Evolutionary conservation across 1,140 invertebrate species (phyloP), one percentile per base, ranked within the genome.

Genomic region (Trissolcus basalis): DNA sequence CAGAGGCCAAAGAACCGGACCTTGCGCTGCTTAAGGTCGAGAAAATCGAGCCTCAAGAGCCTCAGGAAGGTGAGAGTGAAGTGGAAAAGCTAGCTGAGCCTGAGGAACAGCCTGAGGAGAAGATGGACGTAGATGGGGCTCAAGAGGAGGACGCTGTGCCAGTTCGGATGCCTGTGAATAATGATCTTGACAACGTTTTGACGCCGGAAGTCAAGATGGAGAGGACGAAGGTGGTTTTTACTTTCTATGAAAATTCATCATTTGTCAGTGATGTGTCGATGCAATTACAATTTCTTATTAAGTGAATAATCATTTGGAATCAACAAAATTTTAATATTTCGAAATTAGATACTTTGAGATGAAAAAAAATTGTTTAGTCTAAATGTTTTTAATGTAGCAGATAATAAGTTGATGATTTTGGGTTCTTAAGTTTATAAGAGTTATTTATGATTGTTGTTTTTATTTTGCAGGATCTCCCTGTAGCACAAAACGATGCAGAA

Each of bases 81-180:
- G 12, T 4, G 11, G 13, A 44, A 14, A 12, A 13, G 12, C 8
- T 2, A 39, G 9, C 9, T 7, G 43, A 50, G n/a, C 4, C 35
- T 16, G 13, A 54, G 10, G 33, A 43, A 49, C n/a, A 32, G 12
- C 13, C 45, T 14, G 32, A 12, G 15, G 55, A 61, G 10, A 14
- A 10, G 4, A 63, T 63, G 59, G 59, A 63, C 10, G 48, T 63
- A 14, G 59, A 63, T 12, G 47, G 4, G 13, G 33, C 3, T 35
- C 58, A 15, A 13, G 3, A 44, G 12, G n/a, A n/a, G n/a, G n/a
- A n/a, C n/a, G n/a, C n/a, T n/a, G n/a, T 13, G 43, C n/a, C 11
- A 44, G 11, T 13, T 12, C 43, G 13, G 11, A 7, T 9, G 11
- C 1, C 45, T 16, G n/a, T 35, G 0, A 14, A 1, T 53, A 53